These are phyloP conservation scores for Proisotoma minuta DNA, from an alignment of 2,888 invertebrate species.

Conservation along the genomic window DNA sequence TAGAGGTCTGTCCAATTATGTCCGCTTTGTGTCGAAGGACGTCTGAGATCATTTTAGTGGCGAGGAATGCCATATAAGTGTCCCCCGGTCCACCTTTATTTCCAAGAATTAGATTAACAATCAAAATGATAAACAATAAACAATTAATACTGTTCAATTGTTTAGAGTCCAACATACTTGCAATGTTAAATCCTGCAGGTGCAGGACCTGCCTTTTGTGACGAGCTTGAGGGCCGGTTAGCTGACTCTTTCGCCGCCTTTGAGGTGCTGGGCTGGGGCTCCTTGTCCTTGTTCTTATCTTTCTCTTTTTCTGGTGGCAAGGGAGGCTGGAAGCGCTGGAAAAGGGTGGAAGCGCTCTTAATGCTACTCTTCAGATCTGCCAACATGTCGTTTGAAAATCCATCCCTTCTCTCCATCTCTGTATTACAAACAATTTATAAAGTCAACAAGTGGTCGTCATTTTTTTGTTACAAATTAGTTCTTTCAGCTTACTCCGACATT, in stretches of 20 bases:
- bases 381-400: constrained; percentile 19
- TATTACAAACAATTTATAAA: not conserved
- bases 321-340: not conserved
- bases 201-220: too few species aligned
- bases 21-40: constrained; percentile 29
- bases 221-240: not conserved
- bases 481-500: constrained; percentile 25
- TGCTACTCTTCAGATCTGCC: constrained; percentile 22
- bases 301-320: too few species aligned
- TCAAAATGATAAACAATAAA: too few species aligned
- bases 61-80: constrained; percentile 30
- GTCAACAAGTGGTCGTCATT: not conserved
- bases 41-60: constrained; percentile 26
- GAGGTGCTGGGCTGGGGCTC: not conserved
- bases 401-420: constrained; percentile 23
- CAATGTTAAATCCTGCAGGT: too few species aligned
- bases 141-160: too few species aligned
- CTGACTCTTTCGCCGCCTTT: not conserved
- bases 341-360: constrained; percentile 5
- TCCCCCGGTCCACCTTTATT: constrained; percentile 31
- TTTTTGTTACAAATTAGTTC: not conserved
- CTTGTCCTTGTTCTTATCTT: not conserved
- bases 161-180: too few species aligned
- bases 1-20: constrained; percentile 28
- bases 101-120: too few species aligned